These are phyloP conservation scores for Saccopteryx bilineata DNA, from an alignment of 2,113 vertebrate genomes.

Conservation along the genomic window DNA sequence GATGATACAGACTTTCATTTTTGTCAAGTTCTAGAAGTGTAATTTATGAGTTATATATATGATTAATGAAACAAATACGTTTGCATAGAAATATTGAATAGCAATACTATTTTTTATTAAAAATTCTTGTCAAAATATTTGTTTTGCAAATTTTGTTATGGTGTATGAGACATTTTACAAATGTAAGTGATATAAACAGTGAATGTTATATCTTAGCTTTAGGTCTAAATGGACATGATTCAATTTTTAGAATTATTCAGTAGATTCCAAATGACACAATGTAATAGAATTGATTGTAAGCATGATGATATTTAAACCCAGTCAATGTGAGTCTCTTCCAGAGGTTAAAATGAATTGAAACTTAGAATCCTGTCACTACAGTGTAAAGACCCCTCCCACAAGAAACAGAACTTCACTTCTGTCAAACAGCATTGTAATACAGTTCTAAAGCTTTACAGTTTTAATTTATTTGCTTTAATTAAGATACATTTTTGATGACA, in stretches of 20 bases:
- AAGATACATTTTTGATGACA: background rate
- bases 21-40: background rate
- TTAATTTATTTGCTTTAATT: background rate
- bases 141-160: background rate
- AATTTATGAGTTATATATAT: conserved; percentile 5
- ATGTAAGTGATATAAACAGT: background rate
- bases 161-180: background rate
- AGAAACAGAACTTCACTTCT: background rate
- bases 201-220: background rate
- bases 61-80: background rate
- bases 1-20: background rate
- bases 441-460: background rate
- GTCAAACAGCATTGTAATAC: background rate
- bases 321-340: background rate
- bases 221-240: background rate
- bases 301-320: background rate
- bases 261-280: background rate
- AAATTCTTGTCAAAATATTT: background rate
- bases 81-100: background rate
- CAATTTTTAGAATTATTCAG: background rate
- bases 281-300: background rate
- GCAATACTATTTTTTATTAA: background rate
- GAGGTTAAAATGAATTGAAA: background rate
- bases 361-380: background rate
- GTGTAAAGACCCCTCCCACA: background rate